phyloP scores from a whole-genome alignment of 2,888 invertebrate genomes.

The Drosophila phalerata region DNA sequence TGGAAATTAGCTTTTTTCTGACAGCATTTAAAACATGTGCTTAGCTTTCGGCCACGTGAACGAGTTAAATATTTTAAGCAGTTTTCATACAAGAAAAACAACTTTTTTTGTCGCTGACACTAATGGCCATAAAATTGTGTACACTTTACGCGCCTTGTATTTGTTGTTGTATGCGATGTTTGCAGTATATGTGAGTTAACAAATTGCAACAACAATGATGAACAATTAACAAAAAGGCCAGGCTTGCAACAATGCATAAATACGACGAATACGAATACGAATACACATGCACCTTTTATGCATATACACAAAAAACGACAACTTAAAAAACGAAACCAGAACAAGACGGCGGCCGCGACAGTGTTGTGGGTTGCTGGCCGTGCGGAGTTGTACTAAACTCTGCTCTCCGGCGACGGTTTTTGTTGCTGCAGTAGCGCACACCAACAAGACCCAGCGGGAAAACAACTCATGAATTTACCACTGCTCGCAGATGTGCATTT shows the following conservation, averaged over 20 bases:
- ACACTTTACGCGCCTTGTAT: conserved; percentile 48
- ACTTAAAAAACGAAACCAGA: conserved; percentile 65
- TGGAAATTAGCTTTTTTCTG: conserved; percentile 64
- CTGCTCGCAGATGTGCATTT: conserved; percentile 11
- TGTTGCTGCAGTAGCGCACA: conserved; percentile 59
- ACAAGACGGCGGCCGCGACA: conserved; percentile 62
- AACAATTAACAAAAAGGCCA: conserved; percentile 45
- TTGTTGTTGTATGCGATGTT: conserved; percentile 18
- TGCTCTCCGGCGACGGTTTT: conserved; percentile 64
- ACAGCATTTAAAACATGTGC: conserved; percentile 51
- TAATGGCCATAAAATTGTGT: conserved; percentile 34
- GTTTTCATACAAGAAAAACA: conserved; percentile 52
- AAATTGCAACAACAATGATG: conserved; percentile 44
- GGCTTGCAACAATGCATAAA: conserved; percentile 54
- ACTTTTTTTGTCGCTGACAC: conserved; percentile 46
- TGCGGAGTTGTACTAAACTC: conserved; percentile 77
- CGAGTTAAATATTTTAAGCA: conserved; percentile 47
- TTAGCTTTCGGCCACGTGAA: conserved; percentile 71
- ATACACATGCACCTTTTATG: conserved; percentile 62
- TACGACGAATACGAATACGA: conserved; percentile 25
- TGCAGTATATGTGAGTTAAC: conserved; percentile 40
- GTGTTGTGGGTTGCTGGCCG: conserved; percentile 68
- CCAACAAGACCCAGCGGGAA: conserved; percentile 62
- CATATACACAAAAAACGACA: conserved; percentile 70
- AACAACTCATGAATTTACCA: conserved; percentile 17